phyloP scores from a whole-genome alignment of 2,113 vertebrate species.

The Patagioenas fasciata region DNA sequence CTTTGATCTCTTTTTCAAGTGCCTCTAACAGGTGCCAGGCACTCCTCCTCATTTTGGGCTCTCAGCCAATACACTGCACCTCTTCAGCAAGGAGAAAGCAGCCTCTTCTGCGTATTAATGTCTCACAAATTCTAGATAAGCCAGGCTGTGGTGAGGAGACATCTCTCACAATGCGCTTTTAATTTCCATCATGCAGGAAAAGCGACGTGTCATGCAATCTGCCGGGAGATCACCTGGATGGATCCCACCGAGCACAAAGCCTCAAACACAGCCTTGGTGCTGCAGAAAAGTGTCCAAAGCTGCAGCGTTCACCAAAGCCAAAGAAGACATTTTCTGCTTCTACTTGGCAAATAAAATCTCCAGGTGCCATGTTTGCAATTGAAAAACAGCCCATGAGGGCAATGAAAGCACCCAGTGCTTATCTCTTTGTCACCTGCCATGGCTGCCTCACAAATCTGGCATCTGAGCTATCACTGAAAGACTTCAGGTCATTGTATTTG shows the following conservation, averaged over 20 bases:
- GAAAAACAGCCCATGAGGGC: neutral
- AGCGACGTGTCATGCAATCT: accelerated
- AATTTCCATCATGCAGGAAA: neutral
- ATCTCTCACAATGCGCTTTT: accelerated
- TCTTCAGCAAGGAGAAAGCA: neutral
- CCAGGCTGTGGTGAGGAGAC: neutral
- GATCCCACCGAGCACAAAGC: accelerated
- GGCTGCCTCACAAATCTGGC: neutral
- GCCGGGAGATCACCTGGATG: accelerated
- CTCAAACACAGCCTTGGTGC: neutral
- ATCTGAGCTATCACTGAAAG: neutral
- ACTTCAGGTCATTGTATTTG: neutral
- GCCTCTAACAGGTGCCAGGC: neutral
- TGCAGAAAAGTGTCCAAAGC: neutral
- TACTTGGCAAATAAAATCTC: neutral
- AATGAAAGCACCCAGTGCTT: neutral
- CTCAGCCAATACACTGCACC: neutral
- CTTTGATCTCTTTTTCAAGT: constrained; percentile 3
- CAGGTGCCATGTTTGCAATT: accelerated
- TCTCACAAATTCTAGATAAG: neutral
- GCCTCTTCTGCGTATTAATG: neutral
- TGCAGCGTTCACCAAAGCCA: neutral
- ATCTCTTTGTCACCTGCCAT: neutral
- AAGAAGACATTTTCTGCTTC: neutral
- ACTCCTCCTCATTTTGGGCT: neutral